A percentile compares a stretch with the other conserved stretches of the same genome.
These are phyloP conservation scores for Pitta sordida DNA, from an alignment of 2,113 vertebrate genomes.

Conservation along the genomic window DNA sequence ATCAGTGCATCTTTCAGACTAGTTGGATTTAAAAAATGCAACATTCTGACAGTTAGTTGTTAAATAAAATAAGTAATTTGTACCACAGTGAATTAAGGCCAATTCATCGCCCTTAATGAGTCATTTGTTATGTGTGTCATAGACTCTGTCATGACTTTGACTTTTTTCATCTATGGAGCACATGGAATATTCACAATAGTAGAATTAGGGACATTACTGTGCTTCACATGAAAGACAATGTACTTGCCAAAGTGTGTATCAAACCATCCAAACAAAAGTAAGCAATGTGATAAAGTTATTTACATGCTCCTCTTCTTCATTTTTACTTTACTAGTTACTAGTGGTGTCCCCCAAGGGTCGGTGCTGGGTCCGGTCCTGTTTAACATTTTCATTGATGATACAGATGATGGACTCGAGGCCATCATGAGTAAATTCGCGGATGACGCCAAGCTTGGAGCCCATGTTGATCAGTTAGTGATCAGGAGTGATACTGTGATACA, in stretches of 20 bases:
- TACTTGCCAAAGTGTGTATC: background rate
- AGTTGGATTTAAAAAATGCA: background rate
- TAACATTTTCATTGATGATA: no score
- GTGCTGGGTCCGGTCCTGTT: no score
- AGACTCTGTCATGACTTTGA: background rate
- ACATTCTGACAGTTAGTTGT: background rate
- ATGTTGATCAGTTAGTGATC: no score
- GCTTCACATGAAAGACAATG: background rate
- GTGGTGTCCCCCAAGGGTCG: no score
- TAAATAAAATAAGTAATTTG: background rate
- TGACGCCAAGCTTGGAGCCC: no score
- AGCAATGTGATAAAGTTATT: background rate
- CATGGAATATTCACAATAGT: background rate
- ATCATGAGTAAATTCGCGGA: no score
- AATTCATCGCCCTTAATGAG: background rate
- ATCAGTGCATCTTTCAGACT: background rate
- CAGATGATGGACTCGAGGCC: no score
- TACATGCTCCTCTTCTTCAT: background rate
- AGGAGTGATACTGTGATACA: no score
- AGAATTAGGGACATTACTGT: background rate
- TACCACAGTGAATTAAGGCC: background rate
- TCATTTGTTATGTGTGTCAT: background rate
- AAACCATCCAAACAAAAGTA: background rate
- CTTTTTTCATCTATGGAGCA: background rate
- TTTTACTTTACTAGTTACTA: no score